A percentile compares a stretch with the other conserved stretches of the same genome.
Conservation (phyloP, 1,140 invertebrate genomes). For the Eupeodes corollae region DNA sequence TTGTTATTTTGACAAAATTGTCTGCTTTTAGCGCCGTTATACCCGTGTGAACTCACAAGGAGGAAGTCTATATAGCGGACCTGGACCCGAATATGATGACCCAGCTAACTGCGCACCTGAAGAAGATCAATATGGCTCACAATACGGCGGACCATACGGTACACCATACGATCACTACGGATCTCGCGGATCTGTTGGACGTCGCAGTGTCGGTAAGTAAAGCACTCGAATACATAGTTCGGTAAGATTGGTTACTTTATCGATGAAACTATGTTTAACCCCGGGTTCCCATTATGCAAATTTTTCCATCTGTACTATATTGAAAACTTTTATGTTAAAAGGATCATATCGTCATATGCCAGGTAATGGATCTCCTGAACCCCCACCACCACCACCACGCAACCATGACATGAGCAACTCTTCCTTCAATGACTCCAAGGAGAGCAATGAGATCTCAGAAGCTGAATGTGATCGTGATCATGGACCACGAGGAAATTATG, state of each 20-base stretch:
- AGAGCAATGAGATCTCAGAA: slow-evolving; percentile 86
- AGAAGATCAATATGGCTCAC: slow-evolving; percentile 76
- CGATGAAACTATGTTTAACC: too few species aligned
- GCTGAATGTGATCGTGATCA: slow-evolving; percentile 81
- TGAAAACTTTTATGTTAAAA: slow-evolving; percentile 4
- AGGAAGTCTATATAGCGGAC: slow-evolving; percentile 36
- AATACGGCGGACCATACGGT: slow-evolving; percentile 65
- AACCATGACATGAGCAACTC: slow-evolving; percentile 60
- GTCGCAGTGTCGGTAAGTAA: slow-evolving; percentile 45
- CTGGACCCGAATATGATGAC: slow-evolving; percentile 75
- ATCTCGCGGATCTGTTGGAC: slow-evolving; percentile 64
- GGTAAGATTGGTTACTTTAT: too few species aligned
- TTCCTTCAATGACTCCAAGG: slow-evolving; percentile 80
- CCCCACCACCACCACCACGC: slow-evolving; percentile 65
- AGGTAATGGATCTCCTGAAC: slow-evolving; percentile 60
- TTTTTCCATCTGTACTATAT: not conserved
- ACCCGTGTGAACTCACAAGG: slow-evolving; percentile 36
- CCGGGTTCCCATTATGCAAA: not conserved
- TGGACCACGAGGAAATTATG: slow-evolving; percentile 57
- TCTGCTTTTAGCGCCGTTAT: slow-evolving; percentile 25
- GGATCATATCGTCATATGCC: slow-evolving; percentile 59
- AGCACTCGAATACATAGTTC: too few species aligned
- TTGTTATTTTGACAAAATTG: not conserved
- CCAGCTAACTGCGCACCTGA: slow-evolving; percentile 83
- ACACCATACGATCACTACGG: slow-evolving; percentile 79